These are phyloP conservation scores for Stigmatopora argus DNA, from an alignment of 2,113 vertebrate species.

Conservation along the genomic window DNA sequence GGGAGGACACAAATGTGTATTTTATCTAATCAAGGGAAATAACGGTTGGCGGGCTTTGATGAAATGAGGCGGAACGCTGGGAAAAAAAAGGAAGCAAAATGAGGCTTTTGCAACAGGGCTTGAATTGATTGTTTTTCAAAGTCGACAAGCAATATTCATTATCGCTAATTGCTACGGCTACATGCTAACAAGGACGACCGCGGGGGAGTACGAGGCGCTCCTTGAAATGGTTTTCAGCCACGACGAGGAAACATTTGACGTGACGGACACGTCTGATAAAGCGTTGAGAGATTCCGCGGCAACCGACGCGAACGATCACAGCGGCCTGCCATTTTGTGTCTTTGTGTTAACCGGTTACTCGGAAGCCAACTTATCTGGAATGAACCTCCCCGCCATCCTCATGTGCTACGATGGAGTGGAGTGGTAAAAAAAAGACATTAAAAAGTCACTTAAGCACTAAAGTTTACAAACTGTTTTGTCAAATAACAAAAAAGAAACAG, in stretches of 20 bases:
- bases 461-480: background rate
- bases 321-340: too few relatives aligned
- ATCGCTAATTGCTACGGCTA: background rate
- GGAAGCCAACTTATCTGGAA: too few relatives aligned
- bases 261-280: too few relatives aligned
- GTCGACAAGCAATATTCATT: background rate
- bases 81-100: background rate
- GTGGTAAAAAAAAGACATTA: slow-evolving; percentile 1
- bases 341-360: too few relatives aligned
- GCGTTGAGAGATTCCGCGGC: too few relatives aligned
- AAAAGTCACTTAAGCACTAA: background rate
- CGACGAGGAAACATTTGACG: background rate
- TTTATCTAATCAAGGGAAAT: background rate
- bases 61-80: slow-evolving; percentile 5
- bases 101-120: background rate
- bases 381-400: background rate
- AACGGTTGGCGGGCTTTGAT: background rate
- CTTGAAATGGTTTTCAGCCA: background rate
- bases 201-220: background rate
- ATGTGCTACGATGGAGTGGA: background rate
- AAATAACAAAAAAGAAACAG: background rate
- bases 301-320: too few relatives aligned
- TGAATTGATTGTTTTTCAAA: background rate
- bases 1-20: background rate
- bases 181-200: background rate